phyloP scores from a whole-genome alignment of 2,113 vertebrate genomes.

The Clupea harengus region DNA sequence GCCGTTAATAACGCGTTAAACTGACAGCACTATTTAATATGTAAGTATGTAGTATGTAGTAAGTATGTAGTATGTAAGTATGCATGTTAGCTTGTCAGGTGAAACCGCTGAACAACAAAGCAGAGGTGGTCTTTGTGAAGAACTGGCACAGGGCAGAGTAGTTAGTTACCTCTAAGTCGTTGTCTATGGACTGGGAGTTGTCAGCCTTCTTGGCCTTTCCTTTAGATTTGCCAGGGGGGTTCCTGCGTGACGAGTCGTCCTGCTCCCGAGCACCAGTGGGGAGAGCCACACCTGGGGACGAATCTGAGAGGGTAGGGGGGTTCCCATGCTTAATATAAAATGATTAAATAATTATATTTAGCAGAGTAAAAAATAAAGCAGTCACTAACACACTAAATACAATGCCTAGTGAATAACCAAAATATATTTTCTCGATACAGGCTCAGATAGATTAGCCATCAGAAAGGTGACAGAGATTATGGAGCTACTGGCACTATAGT shows the following conservation, averaged over 20 bases:
- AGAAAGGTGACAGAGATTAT: not conserved
- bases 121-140: not conserved
- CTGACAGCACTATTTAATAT: no score
- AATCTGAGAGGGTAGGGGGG: slow-evolving; percentile 59
- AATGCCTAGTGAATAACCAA: no score
- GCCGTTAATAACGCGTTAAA: no score
- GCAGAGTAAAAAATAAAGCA: not conserved
- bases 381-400: not conserved
- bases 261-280: slow-evolving; percentile 78
- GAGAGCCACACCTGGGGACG: slow-evolving; percentile 46
- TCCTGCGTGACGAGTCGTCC: slow-evolving; percentile 86
- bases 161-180: slow-evolving; percentile 83
- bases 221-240: slow-evolving; percentile 85
- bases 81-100: no score
- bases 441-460: not conserved
- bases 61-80: no score
- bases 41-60: no score
- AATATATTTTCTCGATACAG: not conserved
- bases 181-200: slow-evolving; percentile 77
- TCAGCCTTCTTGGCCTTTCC: slow-evolving; percentile 90
- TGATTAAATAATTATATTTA: not conserved
- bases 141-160: not conserved
- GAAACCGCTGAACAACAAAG: not conserved
- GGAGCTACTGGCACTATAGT: not conserved
- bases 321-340: not conserved